Evolutionary conservation across 2,797 vertebrate genomes (phyloP), one percentile per base, ranked within the genome.

Genomic region (Enteromius treurensis): DNA sequence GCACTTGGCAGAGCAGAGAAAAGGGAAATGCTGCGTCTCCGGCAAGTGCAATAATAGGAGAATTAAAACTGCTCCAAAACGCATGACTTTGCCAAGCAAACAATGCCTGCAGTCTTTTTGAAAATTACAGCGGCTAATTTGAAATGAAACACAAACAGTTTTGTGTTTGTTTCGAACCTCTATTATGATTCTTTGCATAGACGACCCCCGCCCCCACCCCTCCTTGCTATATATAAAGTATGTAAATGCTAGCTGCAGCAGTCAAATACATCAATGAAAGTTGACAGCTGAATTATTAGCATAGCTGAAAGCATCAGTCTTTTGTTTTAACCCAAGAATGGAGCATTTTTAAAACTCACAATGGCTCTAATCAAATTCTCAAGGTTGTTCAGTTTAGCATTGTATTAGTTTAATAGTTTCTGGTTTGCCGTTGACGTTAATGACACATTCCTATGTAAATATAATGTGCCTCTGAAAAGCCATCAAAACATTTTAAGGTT

Each of bases 311-410:
- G 94, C 94, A 94, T 95, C 93, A 94, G 93, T 92, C 94, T 93
- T 95, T 95, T 95, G 94, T 95, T 95, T 95, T 95, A 95, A 95
- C 92, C 92, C 91, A 93, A 94, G 94, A 95, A 95, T 94, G 93
- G 93, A 95, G 93, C 93, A 91, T 95, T 95, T 95, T 95, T 93
- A 95, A 96, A 96, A 97, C 96, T 94, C 95, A 95, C 96, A 97
- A 97, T 96, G 96, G 95, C 96, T 97, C 96, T 97, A 97, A 98
- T 97, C 97, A 97, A 97, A 97, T 96, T 97, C 96, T 95, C 93
- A 92, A 96, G 96, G 96, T 97, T 96, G 95, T 95, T 97, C 96
- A 95, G 95, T 97, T 97, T 97, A 96, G 95, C 96, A 97, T 96
- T 97, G 96, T 97, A 96, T 97, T 97, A 95, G 95, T 96, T 96